A percentile compares a stretch with the other conserved stretches of the same genome.
These are phyloP conservation scores for Philereme transversata DNA, from an alignment of 2,888 invertebrate genomes.

Conservation along the genomic window DNA sequence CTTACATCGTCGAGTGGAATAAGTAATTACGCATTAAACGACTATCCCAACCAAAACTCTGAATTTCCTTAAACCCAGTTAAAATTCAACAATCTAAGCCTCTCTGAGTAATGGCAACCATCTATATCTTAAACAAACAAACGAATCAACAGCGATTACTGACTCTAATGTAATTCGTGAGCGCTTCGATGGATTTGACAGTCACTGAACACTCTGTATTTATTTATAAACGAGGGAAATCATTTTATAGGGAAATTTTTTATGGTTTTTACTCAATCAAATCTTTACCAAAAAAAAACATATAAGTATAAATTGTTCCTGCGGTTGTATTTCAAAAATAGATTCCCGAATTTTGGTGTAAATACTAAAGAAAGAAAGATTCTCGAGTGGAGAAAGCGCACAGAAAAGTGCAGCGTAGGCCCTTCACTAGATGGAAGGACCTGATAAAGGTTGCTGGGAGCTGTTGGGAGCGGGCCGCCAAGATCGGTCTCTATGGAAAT, in stretches of 20 bases:
- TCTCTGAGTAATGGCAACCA: constrained; percentile 63
- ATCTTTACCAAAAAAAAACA: neutral
- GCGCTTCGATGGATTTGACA: constrained; percentile 11
- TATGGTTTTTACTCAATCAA: neutral
- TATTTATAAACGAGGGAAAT: constrained; percentile 5
- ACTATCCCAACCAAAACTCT: constrained; percentile 41
- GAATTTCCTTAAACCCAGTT: constrained; percentile 55
- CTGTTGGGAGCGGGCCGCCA: no score
- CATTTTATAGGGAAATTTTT: neutral
- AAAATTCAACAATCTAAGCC: constrained; percentile 77
- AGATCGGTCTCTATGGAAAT: no score
- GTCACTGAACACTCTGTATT: constrained; percentile 1
- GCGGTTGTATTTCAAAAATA: no score
- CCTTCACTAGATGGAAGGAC: no score
- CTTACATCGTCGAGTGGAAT: no score
- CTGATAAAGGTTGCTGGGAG: no score
- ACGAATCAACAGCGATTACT: constrained; percentile 17
- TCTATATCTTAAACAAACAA: constrained; percentile 18
- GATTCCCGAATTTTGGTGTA: no score
- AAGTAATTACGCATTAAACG: neutral
- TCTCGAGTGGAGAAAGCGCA: no score
- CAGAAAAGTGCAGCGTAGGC: no score
- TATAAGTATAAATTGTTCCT: no score
- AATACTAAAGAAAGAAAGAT: no score
- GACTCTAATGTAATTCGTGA: constrained; percentile 10